Base-by-base conservation (phyloP, 1,140 invertebrate species). In the Pissodes strobi region DNA sequence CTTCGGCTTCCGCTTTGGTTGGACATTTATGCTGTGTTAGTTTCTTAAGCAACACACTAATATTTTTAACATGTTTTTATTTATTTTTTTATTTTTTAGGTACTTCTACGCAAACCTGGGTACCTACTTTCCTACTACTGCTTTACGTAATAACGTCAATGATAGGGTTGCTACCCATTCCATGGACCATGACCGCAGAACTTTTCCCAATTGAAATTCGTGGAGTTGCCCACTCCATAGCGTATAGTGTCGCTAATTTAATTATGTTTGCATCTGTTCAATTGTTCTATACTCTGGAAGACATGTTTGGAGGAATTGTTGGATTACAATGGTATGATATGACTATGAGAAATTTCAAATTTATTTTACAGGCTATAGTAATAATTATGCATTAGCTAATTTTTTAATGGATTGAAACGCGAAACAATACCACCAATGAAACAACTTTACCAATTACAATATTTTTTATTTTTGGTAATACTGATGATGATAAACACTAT, bases 151-250 rank as follows among this genome's bases (percentile, higher is more conserved):
- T 82, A 21, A 79, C 83, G 0, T 83, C 82, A 8, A 85, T 85
- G 80, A 78, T 85, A 18, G 85, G 85, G 3, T 74, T 86, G 66
- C 71, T 86, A 10, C 82, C 80, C 0, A 85, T 87, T 15, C 85
- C 85, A 0, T 87, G 85, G 85, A 85, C 84, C 2, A 85, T 87
- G 84, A 85, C 84, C 2, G 84, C 84, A 0, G 85, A 87, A 75
- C 70, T 87, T 5, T 86, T 84, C 62, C 85, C 85, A 0, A 79
- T 82, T 0, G 83, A 85, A 59, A 85, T 86, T 12, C 78, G 85
- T 5, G 84, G 84, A 3, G 76, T 85, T 13, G 73, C 70, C 13
- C 70, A 73, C 45, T 72, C 70, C 15, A 66, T 83, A 64, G 64
- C 80, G 66, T 74, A 83, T 77, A 71, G 73, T 48, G 78, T 83